Percentiles rank a stretch among this genome's conserved stretches.
Conservation (phyloP, 2,888 invertebrate genomes). For the Zeuzera pyrina region DNA sequence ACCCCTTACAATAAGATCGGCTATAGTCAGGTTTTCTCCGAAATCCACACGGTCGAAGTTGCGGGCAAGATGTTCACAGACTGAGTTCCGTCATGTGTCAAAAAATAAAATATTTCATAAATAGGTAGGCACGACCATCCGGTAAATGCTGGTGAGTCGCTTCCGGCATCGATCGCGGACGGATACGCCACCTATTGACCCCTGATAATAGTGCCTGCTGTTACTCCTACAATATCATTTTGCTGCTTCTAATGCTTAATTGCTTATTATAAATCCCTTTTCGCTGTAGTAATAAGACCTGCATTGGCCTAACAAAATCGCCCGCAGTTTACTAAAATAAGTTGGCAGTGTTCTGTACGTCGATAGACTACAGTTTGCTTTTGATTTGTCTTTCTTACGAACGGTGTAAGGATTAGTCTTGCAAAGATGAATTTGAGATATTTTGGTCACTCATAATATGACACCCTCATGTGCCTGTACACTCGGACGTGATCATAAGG, state of each 20-base stretch:
- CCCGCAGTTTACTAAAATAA: too few relatives aligned
- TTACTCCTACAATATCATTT: slow-evolving; percentile 23
- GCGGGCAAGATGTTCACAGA: too few relatives aligned
- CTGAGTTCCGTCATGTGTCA: too few relatives aligned
- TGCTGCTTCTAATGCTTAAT: slow-evolving; percentile 21
- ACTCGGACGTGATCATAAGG: slow-evolving; percentile 10
- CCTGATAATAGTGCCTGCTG: slow-evolving; percentile 31
- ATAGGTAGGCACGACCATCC: slow-evolving; percentile 31
- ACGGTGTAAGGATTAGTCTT: slow-evolving; percentile 5
- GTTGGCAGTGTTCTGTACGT: too few relatives aligned
- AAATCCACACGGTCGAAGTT: too few relatives aligned
- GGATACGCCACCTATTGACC: slow-evolving; percentile 50
- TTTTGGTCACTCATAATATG: slow-evolving; percentile 6
- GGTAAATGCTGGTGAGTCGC: slow-evolving; percentile 29
- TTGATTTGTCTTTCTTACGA: too few relatives aligned
- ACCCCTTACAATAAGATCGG: too few relatives aligned
- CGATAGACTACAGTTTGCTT: too few relatives aligned
- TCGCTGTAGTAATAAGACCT: slow-evolving; percentile 5
- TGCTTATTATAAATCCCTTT: slow-evolving; percentile 17
- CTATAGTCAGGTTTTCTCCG: too few relatives aligned
- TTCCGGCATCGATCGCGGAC: slow-evolving; percentile 50
- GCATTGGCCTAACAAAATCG: too few relatives aligned
- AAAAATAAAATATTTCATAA: slow-evolving; percentile 28
- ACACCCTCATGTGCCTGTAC: slow-evolving; percentile 10
- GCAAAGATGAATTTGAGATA: background rate